Conservation (phyloP, 2,113 vertebrate species). For the Laticauda laticaudata region DNA sequence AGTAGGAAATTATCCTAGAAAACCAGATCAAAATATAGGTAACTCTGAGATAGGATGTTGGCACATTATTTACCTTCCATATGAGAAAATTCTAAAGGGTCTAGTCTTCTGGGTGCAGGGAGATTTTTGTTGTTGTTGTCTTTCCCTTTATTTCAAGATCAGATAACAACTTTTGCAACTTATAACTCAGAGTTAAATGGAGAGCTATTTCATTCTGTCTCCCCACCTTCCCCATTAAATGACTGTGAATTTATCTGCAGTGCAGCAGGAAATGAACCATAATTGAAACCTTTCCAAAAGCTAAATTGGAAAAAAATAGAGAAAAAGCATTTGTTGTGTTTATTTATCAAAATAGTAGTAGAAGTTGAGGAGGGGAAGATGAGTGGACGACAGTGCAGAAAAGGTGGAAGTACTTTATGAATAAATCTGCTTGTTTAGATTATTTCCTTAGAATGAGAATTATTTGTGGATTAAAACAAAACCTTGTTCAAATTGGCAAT, state of each 20-base stretch:
- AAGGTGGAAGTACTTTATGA: background rate
- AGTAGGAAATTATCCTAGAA: background rate
- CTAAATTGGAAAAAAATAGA: background rate
- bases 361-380: background rate
- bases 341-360: background rate
- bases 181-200: background rate
- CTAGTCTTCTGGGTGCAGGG: background rate
- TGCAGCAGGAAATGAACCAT: conserved; percentile 5
- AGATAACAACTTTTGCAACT: background rate
- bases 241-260: background rate
- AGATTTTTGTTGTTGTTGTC: background rate
- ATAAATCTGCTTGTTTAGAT: background rate
- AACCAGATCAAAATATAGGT: background rate
- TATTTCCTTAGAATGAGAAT: background rate
- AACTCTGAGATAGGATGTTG: background rate
- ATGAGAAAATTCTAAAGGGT: too few relatives aligned
- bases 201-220: background rate
- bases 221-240: background rate
- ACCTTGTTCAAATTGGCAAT: background rate
- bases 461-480: background rate
- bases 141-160: background rate
- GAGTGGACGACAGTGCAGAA: background rate
- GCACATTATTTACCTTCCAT: background rate
- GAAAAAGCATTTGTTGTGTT: background rate
- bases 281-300: conserved; percentile 2